phyloP scores from a whole-genome alignment of 2,797 vertebrate species.

The Sebastes hubbsi region DNA sequence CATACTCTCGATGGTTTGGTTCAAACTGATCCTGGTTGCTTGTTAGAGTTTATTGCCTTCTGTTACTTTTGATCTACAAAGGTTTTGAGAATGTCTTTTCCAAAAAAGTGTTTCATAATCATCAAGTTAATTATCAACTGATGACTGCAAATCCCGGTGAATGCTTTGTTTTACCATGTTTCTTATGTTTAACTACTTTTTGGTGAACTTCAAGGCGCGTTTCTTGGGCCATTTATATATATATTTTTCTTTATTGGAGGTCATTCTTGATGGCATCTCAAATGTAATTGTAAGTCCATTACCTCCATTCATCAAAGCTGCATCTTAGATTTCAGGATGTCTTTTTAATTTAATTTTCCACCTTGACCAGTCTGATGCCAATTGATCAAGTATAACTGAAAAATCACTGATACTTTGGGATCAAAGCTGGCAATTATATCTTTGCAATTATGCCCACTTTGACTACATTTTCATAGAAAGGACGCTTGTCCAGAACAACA shows the following conservation, averaged over 20 bases:
- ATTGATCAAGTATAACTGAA: background rate
- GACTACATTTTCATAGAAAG: background rate
- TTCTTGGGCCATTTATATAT: background rate
- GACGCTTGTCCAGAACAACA: background rate
- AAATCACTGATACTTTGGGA: background rate
- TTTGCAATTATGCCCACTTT: background rate
- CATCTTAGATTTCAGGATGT: background rate
- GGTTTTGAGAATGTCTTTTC: background rate
- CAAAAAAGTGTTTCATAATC: background rate
- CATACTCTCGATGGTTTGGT: background rate
- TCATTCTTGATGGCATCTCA: background rate
- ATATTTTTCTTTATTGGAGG: background rate
- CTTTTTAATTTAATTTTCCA: background rate
- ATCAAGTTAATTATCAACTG: background rate
- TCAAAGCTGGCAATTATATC: background rate
- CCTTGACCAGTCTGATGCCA: background rate
- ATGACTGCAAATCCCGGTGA: background rate
- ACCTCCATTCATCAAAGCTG: background rate
- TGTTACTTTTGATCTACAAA: background rate
- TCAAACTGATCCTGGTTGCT: background rate
- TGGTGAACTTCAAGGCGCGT: background rate
- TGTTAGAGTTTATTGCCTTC: background rate
- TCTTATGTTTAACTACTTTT: background rate
- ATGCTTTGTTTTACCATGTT: background rate
- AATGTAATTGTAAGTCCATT: background rate